These are phyloP conservation scores for Eupithecia insigniata DNA, from an alignment of 2,888 invertebrate genomes.

Conservation along the genomic window DNA sequence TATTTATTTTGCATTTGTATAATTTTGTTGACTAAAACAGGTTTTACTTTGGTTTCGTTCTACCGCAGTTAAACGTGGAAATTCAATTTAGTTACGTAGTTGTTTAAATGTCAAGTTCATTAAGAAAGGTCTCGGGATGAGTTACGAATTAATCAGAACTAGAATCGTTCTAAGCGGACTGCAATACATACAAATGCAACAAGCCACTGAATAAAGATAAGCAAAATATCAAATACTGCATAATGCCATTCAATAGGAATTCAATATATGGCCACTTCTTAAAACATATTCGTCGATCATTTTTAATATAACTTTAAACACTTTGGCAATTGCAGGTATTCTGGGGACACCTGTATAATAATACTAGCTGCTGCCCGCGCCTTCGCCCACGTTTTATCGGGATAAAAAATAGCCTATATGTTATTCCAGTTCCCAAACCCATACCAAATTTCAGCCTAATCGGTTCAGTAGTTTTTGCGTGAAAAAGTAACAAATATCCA, in stretches of 20 bases:
- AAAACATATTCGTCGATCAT: too few species aligned
- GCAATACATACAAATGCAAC: background rate
- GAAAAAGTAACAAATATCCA: too few species aligned
- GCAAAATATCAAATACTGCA: too few species aligned
- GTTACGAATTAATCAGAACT: conserved; percentile 39
- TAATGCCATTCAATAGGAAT: background rate
- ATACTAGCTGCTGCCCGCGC: too few species aligned
- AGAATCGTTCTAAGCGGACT: background rate
- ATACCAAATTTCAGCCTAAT: too few species aligned
- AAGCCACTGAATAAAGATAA: too few species aligned
- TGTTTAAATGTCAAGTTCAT: conserved; percentile 68
- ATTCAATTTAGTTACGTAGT: conserved; percentile 28
- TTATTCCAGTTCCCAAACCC: too few species aligned
- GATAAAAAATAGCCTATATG: too few species aligned
- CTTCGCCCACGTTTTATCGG: too few species aligned
- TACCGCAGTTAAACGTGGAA: background rate
- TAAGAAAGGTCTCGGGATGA: conserved; percentile 52
- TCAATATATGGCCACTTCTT: background rate
- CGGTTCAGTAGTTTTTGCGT: too few species aligned
- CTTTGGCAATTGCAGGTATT: background rate
- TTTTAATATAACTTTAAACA: background rate
- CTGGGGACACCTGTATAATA: background rate
- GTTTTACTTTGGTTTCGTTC: background rate
- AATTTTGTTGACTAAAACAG: too few species aligned
- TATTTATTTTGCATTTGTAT: too few species aligned